Evolutionary conservation across 2,888 invertebrate species (phyloP), one percentile per base, ranked within the genome.

Genomic region (Drosophila hamatofila): DNA sequence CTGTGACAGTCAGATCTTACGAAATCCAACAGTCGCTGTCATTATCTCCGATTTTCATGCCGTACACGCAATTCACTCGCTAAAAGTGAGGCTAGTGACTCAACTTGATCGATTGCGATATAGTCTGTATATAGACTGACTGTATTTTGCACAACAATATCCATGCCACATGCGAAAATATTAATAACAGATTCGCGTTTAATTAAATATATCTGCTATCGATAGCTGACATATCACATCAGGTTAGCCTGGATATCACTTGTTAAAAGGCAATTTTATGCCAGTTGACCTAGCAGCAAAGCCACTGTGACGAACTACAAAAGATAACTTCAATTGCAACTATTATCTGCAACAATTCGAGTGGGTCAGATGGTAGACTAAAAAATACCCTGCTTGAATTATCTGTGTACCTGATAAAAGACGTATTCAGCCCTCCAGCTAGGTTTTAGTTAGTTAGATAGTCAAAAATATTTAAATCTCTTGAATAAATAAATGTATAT

Each of bases 21-120:
- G 72, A 67, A 83, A 82, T 77, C 71, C 52, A 42, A 58, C 64
- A 65, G 58, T 69, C 65, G 62, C 48, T 56, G 63, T 68, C 75
- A 83, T 87, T 83, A 83, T 83, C 81, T 81, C 39, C 58, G 49
- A 75, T 68, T 83, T 78, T 73, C 70, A 78, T 66, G 71, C 80
- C 78, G 39, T 37, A 70, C 83, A 81, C 77, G 80, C 77, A 72
- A 66, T 46, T 70, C 48, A 56, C 30, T 16, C 21, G 27, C 39
- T n/a, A 55, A 62, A 39, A 59, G 27, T 12, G 9, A 49, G 30
- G 27, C 54, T 52, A 35, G 30, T 75, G 74, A 75, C n/a, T 75
- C 74, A 76, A 25, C 52, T 16, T 27, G 71, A 64, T 61, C 70
- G 63, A 41, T 75, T 57, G 42, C 23, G 33, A 37, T 54, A 58